Conservation (phyloP, 2,888 invertebrate genomes). For the Teinopalpus imperialis region DNA sequence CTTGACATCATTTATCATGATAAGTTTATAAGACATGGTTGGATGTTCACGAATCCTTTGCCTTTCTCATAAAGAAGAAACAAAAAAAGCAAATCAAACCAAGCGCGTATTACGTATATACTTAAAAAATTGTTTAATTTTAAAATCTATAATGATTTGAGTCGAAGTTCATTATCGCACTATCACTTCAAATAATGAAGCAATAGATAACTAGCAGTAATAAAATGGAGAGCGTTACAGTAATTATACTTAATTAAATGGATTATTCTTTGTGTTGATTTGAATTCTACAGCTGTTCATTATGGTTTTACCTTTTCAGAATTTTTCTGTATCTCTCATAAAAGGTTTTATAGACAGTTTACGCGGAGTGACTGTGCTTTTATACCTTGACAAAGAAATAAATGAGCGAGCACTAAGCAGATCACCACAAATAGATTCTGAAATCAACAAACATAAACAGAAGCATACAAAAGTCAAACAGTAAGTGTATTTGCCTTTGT, state of each 20-base stretch:
- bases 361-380: conserved; percentile 87
- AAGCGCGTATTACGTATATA: conserved; percentile 28
- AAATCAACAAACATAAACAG: conserved; percentile 63
- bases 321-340: conserved; percentile 83
- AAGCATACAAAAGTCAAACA: conserved; percentile 77
- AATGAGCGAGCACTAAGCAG: conserved; percentile 83
- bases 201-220: conserved; percentile 28
- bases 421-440: conserved; percentile 75
- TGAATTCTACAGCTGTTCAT: conserved; percentile 34
- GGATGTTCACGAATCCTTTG: too few relatives aligned
- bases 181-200: conserved; percentile 41
- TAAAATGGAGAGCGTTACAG: conserved; percentile 62
- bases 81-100: too few relatives aligned
- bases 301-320: conserved; percentile 75
- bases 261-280: conserved; percentile 27
- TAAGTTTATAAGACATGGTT: too few relatives aligned
- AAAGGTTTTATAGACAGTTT: conserved; percentile 91
- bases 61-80: too few relatives aligned
- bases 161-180: conserved; percentile 29
- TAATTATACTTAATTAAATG: conserved; percentile 38
- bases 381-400: conserved; percentile 90
- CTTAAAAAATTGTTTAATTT: conserved; percentile 23
- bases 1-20: too few relatives aligned
- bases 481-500: conserved; percentile 46
- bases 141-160: conserved; percentile 17